phyloP scores from a whole-genome alignment of 2,797 vertebrate genomes.

The Knipowitschia caucasica region DNA sequence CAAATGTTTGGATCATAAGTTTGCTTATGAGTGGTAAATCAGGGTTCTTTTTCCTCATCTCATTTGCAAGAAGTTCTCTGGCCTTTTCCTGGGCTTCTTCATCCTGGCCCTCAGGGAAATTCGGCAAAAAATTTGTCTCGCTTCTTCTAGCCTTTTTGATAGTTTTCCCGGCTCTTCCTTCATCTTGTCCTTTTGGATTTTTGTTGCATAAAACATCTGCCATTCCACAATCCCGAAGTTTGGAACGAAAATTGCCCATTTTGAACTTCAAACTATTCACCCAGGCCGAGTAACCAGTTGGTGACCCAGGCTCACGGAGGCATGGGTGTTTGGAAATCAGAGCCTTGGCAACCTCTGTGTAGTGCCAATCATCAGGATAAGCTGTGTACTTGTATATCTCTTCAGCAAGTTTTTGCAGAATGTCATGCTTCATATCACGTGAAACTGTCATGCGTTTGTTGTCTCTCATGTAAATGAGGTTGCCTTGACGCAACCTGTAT shows the following conservation, averaged over 20 bases:
- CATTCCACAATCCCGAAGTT: constrained; percentile 3
- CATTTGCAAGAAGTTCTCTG: too few relatives aligned
- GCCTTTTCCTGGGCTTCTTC: too few relatives aligned
- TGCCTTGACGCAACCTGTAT: constrained; percentile 11
- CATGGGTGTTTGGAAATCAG: constrained; percentile 8
- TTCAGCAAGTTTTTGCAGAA: constrained; percentile 26
- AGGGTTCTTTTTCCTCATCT: too few relatives aligned
- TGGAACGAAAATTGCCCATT: constrained; percentile 6
- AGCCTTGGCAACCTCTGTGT: constrained; percentile 8
- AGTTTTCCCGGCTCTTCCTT: background rate
- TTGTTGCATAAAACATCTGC: constrained; percentile 3
- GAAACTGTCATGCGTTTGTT: constrained; percentile 12
- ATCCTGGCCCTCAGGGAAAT: background rate
- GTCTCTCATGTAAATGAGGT: constrained; percentile 14
- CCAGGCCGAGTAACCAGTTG: constrained; percentile 4
- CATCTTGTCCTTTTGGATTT: background rate
- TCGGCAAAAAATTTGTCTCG: background rate
- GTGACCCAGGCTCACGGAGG: constrained; percentile 2
- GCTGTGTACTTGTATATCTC: constrained; percentile 16
- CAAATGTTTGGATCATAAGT: too few relatives aligned
- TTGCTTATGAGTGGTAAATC: too few relatives aligned
- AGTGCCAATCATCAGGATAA: constrained; percentile 17
- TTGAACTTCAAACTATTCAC: constrained; percentile 5
- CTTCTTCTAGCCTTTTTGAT: constrained; percentile 1
- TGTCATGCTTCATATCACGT: constrained; percentile 27